Evolutionary conservation across 2,888 invertebrate species (phyloP).

Genomic region (Brenthis daphne): DNA sequence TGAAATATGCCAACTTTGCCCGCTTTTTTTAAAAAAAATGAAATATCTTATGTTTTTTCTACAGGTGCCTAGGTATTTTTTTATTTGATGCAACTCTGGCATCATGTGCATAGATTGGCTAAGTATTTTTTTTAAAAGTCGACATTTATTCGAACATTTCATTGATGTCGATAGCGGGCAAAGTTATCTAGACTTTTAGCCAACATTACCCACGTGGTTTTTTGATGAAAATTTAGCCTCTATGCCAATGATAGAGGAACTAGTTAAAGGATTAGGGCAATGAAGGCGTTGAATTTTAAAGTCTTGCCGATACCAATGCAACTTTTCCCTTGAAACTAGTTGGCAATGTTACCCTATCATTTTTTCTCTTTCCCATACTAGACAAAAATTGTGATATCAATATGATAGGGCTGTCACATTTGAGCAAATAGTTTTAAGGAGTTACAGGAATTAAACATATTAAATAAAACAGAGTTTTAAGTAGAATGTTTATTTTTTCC

Average conservation of each 20-base stretch:
- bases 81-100: not conserved
- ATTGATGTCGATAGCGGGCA: not conserved
- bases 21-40: not conserved
- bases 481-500: too few relatives aligned
- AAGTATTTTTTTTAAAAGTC: not conserved
- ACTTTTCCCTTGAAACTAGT: not conserved
- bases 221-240: not conserved
- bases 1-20: not conserved
- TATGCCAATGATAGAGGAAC: not conserved
- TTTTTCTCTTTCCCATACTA: not conserved
- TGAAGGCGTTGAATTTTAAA: not conserved
- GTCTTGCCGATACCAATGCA: not conserved
- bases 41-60: not conserved
- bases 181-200: not conserved
- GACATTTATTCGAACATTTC: not conserved
- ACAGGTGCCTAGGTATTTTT: not conserved
- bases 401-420: not conserved
- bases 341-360: not conserved
- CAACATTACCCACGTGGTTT: not conserved
- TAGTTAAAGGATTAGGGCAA: not conserved
- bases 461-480: too few relatives aligned
- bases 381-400: not conserved
- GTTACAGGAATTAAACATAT: not conserved
- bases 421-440: not conserved
- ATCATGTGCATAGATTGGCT: not conserved